Base-by-base conservation (phyloP, 2,113 vertebrate genomes). In the Zosterops japonicus region DNA sequence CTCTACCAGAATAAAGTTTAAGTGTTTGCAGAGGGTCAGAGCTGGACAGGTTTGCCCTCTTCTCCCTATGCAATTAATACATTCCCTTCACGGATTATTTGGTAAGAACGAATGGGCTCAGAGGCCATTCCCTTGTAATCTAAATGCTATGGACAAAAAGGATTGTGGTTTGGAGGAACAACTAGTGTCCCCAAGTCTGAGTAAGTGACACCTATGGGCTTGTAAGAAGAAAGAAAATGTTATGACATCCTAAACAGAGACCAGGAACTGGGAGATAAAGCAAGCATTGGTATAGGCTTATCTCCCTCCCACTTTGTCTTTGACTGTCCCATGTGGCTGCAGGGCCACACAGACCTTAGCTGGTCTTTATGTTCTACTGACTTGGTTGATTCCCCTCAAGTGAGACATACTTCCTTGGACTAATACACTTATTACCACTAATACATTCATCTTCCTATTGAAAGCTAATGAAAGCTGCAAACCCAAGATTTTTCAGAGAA, bases 261-360 rank as follows among this genome's bases (percentile, higher is more conserved):
- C 16, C 9, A 49, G 52, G 52, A 79, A 2, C 56, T 64, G 21
- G 4, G 33, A 82, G 8, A 82, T 19, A 79, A 63, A 71, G 24
- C 27, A 86, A 28, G 46, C 6, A 33, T 6, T 1, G 1, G 2
- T 64, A n/a, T 0, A 81, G 24, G 24, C 3, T 75, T 57, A n/a
- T 65, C 10, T 92, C 23, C 9, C 9, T 47, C 14, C 3, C 22
- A 20, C 12, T 50, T 33, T 55, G 20, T 76, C 44, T 23, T 64
- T 75, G 55, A 39, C 44, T 44, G 29, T 77, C 20, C 13, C 50
- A 29, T 18, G 28, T 39, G n/a, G 24, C 46, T 41, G 20, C 20
- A 24, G 27, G 25, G 8, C 5, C 29, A 52, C 33, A 36, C 1
- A 6, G 55, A 80, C 41, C 24, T 90, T 70, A 69, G 14, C 23